Evolutionary conservation across 2,797 vertebrate species (phyloP).

Genomic region (Squalus acanthias): DNA sequence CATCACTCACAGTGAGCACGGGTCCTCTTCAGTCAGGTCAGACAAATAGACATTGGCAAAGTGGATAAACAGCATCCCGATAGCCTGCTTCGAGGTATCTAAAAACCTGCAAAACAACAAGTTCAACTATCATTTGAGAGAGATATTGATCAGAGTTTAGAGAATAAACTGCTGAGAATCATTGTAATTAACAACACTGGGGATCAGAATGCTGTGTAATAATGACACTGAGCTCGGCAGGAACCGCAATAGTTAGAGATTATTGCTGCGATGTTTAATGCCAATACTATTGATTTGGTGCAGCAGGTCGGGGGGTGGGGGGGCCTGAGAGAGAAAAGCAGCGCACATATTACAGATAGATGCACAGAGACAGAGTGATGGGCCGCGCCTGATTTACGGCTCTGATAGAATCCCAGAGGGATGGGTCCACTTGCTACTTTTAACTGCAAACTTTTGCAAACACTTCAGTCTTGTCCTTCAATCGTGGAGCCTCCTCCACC

Average conservation of each 20-base stretch:
- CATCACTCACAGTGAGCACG: constrained; percentile 88
- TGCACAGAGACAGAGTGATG: not conserved
- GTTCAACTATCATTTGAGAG: not conserved
- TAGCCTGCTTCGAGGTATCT: constrained; percentile 98
- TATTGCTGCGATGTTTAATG: no score
- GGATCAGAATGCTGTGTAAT: not conserved
- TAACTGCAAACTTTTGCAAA: no score
- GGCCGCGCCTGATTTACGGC: no score
- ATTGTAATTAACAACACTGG: not conserved
- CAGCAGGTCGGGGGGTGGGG: not conserved
- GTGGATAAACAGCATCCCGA: constrained; percentile 98
- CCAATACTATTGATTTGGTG: not conserved
- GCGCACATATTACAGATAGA: not conserved
- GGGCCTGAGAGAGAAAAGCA: not conserved
- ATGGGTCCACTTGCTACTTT: no score
- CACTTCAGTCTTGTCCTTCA: no score
- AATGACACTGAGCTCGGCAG: not conserved
- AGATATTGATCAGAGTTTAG: not conserved
- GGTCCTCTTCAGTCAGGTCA: constrained; percentile 89
- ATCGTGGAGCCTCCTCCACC: no score
- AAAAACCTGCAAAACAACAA: constrained; percentile 75
- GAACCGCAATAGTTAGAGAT: not conserved
- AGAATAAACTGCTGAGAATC: not conserved
- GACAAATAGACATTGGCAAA: constrained; percentile 97
- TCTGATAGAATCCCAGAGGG: no score